Conservation (phyloP, 1,140 invertebrate genomes). For the Andrena cerasifolii region DNA sequence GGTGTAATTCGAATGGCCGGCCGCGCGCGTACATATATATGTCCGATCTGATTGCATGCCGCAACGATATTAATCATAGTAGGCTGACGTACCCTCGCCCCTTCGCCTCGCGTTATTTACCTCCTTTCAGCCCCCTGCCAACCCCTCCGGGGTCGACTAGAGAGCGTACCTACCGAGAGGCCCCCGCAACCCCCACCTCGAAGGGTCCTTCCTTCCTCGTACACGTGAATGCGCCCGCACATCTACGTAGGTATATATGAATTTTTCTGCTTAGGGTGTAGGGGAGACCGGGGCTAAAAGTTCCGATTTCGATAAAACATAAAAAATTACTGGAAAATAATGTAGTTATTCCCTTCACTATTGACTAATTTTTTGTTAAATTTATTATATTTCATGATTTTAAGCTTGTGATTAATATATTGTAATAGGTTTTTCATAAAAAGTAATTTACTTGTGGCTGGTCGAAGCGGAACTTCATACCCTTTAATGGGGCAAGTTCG, state of each 20-base stretch:
- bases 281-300: too few species aligned
- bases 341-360: too few species aligned
- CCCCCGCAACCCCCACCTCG: slow-evolving; percentile 43
- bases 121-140: slow-evolving; percentile 68
- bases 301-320: too few species aligned
- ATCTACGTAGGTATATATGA: slow-evolving; percentile 14
- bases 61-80: slow-evolving; percentile 79
- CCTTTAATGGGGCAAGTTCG: too few species aligned
- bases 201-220: slow-evolving; percentile 24
- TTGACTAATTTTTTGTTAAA: too few species aligned
- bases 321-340: too few species aligned
- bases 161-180: slow-evolving; percentile 53
- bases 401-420: too few species aligned
- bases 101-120: slow-evolving; percentile 75
- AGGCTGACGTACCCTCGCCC: slow-evolving; percentile 77
- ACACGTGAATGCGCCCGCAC: neutral
- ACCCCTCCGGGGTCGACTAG: slow-evolving; percentile 58
- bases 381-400: too few species aligned
- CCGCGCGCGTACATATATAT: slow-evolving; percentile 60
- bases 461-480: too few species aligned
- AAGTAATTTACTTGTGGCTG: too few species aligned
- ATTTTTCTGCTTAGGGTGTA: slow-evolving; percentile 32
- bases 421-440: too few species aligned
- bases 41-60: slow-evolving; percentile 80
- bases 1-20: slow-evolving; percentile 66